Evolutionary conservation across 2,797 vertebrate species (phyloP).

Genomic region (Gila robusta): DNA sequence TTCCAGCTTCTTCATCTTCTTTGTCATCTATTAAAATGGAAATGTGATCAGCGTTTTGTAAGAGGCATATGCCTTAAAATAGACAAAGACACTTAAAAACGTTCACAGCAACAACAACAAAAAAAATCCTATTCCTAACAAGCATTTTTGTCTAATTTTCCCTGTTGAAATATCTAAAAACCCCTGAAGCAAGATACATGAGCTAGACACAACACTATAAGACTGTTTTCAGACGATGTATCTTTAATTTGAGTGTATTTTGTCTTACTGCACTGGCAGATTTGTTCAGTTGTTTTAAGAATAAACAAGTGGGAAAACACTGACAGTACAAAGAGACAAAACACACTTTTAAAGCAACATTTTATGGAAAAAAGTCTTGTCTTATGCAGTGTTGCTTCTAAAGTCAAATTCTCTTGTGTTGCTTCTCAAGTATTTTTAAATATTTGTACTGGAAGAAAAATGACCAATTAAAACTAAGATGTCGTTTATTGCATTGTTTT

Average conservation of each 20-base stretch:
- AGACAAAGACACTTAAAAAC: neutral
- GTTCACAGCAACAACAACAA: neutral
- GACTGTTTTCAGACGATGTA: neutral
- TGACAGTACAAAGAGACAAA: neutral
- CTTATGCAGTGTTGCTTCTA: neutral
- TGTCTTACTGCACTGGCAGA: neutral
- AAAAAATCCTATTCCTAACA: neutral
- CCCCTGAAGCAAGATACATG: neutral
- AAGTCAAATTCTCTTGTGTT: neutral
- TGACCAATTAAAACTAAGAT: neutral
- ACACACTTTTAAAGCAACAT: neutral
- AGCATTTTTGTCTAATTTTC: neutral
- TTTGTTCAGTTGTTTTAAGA: conserved; percentile 4
- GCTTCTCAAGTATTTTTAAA: neutral
- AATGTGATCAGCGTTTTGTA: neutral
- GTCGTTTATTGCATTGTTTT: neutral
- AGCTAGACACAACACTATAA: neutral
- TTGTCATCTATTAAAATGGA: conserved; percentile 84
- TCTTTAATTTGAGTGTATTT: neutral
- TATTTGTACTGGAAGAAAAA: neutral
- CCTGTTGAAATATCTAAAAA: neutral
- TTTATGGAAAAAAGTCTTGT: neutral
- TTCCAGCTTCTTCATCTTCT: conserved; percentile 96
- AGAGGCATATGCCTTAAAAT: neutral
- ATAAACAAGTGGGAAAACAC: too few relatives aligned